These are phyloP conservation scores for Sorex maritimensis DNA, from an alignment of 2,797 vertebrate genomes.

Conservation along the genomic window DNA sequence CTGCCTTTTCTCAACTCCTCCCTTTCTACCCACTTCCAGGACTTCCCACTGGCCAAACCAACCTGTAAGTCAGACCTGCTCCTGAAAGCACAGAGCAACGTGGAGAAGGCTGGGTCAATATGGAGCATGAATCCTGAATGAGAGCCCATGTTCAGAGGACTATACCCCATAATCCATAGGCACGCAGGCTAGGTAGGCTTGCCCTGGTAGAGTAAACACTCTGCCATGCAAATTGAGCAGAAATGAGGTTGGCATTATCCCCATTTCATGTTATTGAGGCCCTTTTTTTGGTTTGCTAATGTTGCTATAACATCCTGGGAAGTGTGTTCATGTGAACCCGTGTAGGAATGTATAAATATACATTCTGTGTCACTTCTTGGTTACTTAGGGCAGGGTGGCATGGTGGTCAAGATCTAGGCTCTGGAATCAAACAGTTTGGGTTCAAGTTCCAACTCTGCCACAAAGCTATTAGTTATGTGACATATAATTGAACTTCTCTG, in stretches of 20 bases:
- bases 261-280: background rate
- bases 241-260: background rate
- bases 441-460: background rate
- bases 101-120: background rate
- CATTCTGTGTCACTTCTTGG: background rate
- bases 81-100: background rate
- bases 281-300: background rate
- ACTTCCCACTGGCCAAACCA: slow-evolving; percentile 1
- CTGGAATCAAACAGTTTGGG: background rate
- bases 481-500: slow-evolving; percentile 4
- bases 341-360: too few species aligned
- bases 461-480: background rate
- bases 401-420: background rate
- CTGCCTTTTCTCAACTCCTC: slow-evolving; percentile 5
- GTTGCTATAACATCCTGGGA: background rate
- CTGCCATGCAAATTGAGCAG: background rate
- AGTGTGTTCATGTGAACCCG: background rate
- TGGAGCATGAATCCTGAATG: background rate
- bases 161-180: background rate
- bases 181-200: background rate
- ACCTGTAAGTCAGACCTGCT: background rate
- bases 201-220: background rate
- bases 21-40: background rate
- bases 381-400: background rate
- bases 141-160: background rate